A percentile compares a stretch with the other conserved stretches of the same genome.
Evolutionary conservation across 2,113 vertebrate species (phyloP).

Genomic region (Grammomys surdaster): DNA sequence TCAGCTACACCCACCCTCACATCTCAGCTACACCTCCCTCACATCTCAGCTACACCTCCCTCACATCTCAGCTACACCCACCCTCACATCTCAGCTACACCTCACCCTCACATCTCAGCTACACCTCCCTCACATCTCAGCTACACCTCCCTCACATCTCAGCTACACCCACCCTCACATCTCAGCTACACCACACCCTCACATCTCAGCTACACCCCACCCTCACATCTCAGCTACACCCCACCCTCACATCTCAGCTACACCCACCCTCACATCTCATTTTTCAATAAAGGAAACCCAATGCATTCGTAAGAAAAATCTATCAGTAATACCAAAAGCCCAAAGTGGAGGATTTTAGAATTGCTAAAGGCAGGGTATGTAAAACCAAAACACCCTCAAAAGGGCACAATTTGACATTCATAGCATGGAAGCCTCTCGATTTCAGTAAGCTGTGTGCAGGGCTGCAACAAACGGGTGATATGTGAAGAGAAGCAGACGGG

Average conservation of each 20-base stretch:
- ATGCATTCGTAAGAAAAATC: not conserved
- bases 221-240: no score
- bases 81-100: no score
- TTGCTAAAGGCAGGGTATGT: not conserved
- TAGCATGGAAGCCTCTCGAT: not conserved
- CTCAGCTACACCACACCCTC: not conserved
- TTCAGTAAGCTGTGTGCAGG: constrained; percentile 42
- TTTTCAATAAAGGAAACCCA: constrained; percentile 7
- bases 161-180: not conserved
- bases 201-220: not conserved
- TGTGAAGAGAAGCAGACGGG: constrained; percentile 56
- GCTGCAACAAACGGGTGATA: constrained; percentile 44
- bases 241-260: not conserved
- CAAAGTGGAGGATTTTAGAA: not conserved
- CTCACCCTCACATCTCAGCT: no score
- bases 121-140: not conserved
- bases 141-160: not conserved
- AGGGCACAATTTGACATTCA: not conserved
- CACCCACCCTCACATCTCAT: not conserved
- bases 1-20: not conserved
- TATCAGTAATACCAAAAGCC: not conserved
- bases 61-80: not conserved
- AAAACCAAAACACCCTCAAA: not conserved
- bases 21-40: not conserved
- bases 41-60: not conserved